Base-by-base conservation (phyloP, 2,113 vertebrate genomes). In the Pimephales promelas region DNA sequence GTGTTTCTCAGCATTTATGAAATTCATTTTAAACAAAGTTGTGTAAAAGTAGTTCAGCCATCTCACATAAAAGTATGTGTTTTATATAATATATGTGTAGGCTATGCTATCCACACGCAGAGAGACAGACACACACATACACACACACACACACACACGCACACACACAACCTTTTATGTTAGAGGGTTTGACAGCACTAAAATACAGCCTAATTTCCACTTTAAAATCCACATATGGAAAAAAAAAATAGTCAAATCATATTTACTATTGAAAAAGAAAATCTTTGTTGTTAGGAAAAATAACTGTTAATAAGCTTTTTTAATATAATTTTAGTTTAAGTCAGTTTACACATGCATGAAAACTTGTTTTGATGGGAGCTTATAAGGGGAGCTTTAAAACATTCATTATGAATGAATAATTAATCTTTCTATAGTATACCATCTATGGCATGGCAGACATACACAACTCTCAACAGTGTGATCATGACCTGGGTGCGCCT, bases 401-500 rank as follows among this genome's bases (percentile, higher is more conserved):
- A 43, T 24, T 8, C 40, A 59, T n/a, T 43, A 16, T 77, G 11
- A 36, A 36, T 57, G 34, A 26, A 43, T 78, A 28, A 78, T 78
- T 26, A 0, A 61, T 61, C 7, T 10, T 78, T 78, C 34, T 13
- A 47, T 13, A 49, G 40, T 40, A 40, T 40, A 40, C 8, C 18
- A 56, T 34, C 26, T 16, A 24, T 49, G 34, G 26, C 75, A 24
- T 49, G 34, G 26, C 75, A 57, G 10, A 16, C 54, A 77, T 34
- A 59, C 54, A 75, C n/a, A 56, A 76, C 57, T 40, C 75, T 36
- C 34, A 59, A 40, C 75, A 10, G 45, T 14, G 68, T 72, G 70
- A 74, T 52, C 72, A 52, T 74, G 40, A 79, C 43, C 59, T 64
- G 75, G 34, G 75, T 10, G 40, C 56, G 59, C 70, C 28, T 83